Conservation (phyloP, 2,113 vertebrate genomes). For the Atrichornis clamosus region DNA sequence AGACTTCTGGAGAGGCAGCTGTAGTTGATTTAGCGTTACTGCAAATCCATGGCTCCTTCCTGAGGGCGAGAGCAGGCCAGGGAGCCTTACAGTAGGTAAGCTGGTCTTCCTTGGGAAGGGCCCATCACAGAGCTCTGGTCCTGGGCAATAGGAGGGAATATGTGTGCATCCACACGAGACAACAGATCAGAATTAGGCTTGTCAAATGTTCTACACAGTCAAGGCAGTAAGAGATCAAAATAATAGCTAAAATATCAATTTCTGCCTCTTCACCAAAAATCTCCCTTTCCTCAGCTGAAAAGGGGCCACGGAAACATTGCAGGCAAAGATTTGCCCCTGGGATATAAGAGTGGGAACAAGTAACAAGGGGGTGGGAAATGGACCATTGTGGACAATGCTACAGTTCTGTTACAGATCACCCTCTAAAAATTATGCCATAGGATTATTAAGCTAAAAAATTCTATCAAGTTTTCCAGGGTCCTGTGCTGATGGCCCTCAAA, state of each 20-base stretch:
- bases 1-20: neutral
- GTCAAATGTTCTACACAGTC: neutral
- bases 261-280: neutral
- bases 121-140: neutral
- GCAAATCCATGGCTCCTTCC: neutral
- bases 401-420: neutral
- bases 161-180: neutral
- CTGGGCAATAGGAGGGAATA: neutral
- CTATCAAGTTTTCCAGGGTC: neutral
- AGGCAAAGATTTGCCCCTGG: neutral
- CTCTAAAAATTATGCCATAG: neutral
- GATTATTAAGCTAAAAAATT: neutral
- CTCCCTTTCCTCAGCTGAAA: neutral
- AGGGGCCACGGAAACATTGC: neutral
- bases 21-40: neutral
- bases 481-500: neutral
- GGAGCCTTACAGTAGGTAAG: neutral
- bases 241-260: neutral
- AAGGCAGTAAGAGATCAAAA: neutral
- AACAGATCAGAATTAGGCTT: neutral
- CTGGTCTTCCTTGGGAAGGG: neutral
- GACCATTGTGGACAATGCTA: neutral
- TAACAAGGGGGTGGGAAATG: neutral
- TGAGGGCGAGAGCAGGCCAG: rapidly evolving
- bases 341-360: neutral